Percentiles rank a stretch among this genome's conserved stretches.
Evolutionary conservation across 2,113 vertebrate species (phyloP).

Genomic region (Irena cyanogastra): DNA sequence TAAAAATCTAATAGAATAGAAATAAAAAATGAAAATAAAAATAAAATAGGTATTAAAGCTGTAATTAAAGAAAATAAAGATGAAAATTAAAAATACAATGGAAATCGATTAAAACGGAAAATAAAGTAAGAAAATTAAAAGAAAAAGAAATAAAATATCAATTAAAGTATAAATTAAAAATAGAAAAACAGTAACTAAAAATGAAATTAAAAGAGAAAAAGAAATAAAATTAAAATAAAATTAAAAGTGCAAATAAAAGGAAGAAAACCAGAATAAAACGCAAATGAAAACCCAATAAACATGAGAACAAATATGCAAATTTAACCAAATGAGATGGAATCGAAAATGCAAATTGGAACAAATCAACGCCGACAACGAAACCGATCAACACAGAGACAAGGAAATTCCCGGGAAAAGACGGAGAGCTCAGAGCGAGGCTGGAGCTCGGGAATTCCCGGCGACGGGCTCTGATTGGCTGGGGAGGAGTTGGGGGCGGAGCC

Average conservation of each 20-base stretch:
- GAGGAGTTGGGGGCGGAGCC: background rate
- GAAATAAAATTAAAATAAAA: background rate
- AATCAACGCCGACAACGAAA: background rate
- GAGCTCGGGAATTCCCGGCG: background rate
- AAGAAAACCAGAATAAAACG: background rate
- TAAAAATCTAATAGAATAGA: background rate
- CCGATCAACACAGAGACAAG: background rate
- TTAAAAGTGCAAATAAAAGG: background rate
- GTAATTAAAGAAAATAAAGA: too few relatives aligned
- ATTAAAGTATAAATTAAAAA: too few relatives aligned
- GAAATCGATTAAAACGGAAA: too few relatives aligned
- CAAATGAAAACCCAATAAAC: rapidly evolving
- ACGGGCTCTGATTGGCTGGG: background rate
- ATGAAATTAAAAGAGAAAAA: background rate
- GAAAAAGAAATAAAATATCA: too few relatives aligned
- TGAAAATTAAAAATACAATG: background rate
- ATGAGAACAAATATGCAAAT: background rate
- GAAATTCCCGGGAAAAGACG: background rate
- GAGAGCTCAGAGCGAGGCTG: background rate
- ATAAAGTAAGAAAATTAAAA: background rate
- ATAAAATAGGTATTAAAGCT: too few relatives aligned
- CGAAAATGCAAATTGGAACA: background rate
- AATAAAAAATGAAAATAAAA: background rate
- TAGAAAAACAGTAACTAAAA: background rate
- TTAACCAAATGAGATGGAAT: background rate